Evolutionary conservation across 2,888 invertebrate genomes (phyloP).

Genomic region (Yponomeuta cagnagella): DNA sequence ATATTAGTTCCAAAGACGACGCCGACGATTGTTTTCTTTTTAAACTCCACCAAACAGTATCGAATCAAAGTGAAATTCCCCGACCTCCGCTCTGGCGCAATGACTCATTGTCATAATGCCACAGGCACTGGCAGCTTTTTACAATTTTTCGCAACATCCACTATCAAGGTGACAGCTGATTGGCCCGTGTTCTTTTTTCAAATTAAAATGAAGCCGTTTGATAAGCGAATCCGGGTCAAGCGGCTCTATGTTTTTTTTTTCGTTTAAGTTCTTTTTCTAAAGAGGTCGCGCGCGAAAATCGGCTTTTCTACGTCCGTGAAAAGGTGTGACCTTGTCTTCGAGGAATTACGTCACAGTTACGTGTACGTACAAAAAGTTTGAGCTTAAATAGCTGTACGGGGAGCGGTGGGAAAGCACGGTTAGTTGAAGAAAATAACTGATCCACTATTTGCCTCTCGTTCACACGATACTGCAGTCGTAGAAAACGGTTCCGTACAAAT

Average conservation of each 20-base stretch:
- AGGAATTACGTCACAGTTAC: background rate
- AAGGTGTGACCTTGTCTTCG: background rate
- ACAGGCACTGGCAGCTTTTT: conserved; percentile 19
- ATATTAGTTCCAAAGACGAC: background rate
- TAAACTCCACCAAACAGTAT: background rate
- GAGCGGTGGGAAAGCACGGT: no score
- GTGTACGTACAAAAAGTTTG: no score
- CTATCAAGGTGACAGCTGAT: conserved; percentile 22
- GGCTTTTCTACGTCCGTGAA: conserved; percentile 2
- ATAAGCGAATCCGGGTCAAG: conserved; percentile 21
- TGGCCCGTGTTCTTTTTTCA: conserved; percentile 17
- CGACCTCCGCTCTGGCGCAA: conserved; percentile 39
- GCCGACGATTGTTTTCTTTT: background rate
- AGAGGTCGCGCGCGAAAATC: background rate
- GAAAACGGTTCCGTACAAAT: no score
- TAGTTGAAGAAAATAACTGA: no score
- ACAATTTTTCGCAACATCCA: conserved; percentile 22
- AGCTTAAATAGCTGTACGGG: no score
- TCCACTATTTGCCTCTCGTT: no score
- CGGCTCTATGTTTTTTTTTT: conserved; percentile 8
- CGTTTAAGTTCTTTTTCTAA: conserved; percentile 5
- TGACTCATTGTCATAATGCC: background rate
- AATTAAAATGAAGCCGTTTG: conserved; percentile 1
- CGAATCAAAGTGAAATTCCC: conserved; percentile 46
- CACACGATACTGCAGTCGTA: no score